Evolutionary conservation across 2,797 vertebrate genomes (phyloP).

Genomic region (Ataeniobius toweri): DNA sequence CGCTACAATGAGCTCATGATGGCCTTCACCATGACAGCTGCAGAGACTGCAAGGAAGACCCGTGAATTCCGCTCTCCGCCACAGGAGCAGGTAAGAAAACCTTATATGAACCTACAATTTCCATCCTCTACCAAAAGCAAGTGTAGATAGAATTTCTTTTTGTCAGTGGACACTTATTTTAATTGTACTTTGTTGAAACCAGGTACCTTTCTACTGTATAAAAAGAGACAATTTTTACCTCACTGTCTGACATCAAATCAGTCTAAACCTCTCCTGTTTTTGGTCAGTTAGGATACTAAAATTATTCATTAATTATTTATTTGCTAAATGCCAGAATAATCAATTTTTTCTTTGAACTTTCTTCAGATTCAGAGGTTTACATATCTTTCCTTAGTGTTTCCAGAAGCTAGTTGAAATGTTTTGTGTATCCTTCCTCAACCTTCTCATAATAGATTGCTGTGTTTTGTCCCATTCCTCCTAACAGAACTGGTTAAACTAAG

Average conservation of each 20-base stretch:
- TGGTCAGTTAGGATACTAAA: background rate
- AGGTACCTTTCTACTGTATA: background rate
- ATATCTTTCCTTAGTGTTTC: too few species aligned
- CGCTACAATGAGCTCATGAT: slow-evolving; percentile 90
- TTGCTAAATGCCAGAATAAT: too few species aligned
- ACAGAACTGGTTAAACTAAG: too few species aligned
- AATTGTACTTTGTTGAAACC: background rate
- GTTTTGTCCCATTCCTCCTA: too few species aligned
- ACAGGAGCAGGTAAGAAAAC: slow-evolving; percentile 88
- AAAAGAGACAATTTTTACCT: background rate
- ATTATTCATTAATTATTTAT: background rate
- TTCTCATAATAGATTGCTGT: too few species aligned
- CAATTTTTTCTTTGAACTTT: too few species aligned
- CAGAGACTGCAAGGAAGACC: slow-evolving; percentile 92
- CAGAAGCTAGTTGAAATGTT: too few species aligned
- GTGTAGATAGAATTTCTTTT: background rate
- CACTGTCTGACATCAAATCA: background rate
- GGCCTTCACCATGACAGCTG: slow-evolving; percentile 91
- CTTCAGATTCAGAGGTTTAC: background rate
- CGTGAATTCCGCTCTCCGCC: slow-evolving; percentile 94
- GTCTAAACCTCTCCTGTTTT: background rate
- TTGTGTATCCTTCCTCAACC: too few species aligned
- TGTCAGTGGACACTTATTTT: background rate
- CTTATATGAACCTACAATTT: background rate
- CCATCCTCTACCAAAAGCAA: background rate